Evolutionary conservation across 2,797 vertebrate species (phyloP).

Genomic region (Sebastes vulpes): DNA sequence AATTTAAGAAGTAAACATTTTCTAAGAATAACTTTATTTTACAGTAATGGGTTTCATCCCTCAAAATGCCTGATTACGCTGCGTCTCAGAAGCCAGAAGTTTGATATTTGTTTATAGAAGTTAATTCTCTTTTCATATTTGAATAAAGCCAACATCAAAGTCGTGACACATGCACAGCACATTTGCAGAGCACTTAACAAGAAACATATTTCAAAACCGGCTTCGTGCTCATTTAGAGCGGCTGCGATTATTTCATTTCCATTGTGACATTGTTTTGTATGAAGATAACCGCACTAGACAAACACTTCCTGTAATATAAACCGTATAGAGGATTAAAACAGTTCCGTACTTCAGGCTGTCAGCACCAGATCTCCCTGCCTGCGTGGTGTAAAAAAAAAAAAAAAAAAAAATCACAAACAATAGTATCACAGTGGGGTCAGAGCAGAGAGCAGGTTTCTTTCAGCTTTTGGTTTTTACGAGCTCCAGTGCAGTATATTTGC

Average conservation of each 20-base stretch:
- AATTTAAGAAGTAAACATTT: constrained; percentile 73
- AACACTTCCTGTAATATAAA: constrained; percentile 57
- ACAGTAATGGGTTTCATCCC: constrained; percentile 70
- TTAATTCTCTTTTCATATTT: constrained; percentile 60
- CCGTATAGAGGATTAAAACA: constrained; percentile 16
- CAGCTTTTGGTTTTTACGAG: constrained; percentile 73
- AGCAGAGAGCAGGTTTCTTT: constrained; percentile 62
- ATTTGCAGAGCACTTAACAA: constrained; percentile 57
- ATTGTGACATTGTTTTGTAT: constrained; percentile 42
- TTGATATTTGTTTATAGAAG: constrained; percentile 76
- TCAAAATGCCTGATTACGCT: constrained; percentile 70
- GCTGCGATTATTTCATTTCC: constrained; percentile 58
- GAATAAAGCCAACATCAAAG: constrained; percentile 71
- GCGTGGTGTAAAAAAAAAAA: constrained; percentile 20
- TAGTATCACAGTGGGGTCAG: constrained; percentile 61
- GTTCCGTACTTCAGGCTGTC: constrained; percentile 38
- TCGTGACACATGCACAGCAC: constrained; percentile 59
- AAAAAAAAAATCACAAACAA: constrained; percentile 41
- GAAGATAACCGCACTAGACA: constrained; percentile 51
- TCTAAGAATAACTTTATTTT: constrained; percentile 81
- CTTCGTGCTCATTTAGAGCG: constrained; percentile 34
- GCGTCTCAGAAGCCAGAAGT: constrained; percentile 63
- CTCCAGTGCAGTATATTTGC: constrained; percentile 72
- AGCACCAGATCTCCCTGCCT: constrained; percentile 16
- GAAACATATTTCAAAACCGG: constrained; percentile 63